Base-by-base conservation (phyloP, 2,113 vertebrate species). In the Symphodus melops region DNA sequence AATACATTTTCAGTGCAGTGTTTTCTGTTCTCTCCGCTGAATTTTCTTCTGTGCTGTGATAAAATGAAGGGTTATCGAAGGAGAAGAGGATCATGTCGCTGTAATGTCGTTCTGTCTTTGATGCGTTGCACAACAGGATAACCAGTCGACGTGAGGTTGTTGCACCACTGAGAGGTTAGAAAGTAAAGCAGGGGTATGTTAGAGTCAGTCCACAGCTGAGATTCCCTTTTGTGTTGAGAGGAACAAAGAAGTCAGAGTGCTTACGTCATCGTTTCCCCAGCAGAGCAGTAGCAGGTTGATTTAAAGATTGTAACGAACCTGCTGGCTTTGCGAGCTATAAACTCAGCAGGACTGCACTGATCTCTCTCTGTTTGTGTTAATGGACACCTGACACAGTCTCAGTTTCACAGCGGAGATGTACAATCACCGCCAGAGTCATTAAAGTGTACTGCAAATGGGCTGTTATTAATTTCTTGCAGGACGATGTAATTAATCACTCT, bases 381-480 rank as follows among this genome's bases (percentile, higher is more conserved):
- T 66, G 63, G 75, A 75, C 68, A 80, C 72, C 82, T 77, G 77
- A 81, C 79, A 63, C 39, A 28, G 52, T 56, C 56, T 77, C 60
- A 7, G 19, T 59, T 59, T 82, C 84, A 70, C 64, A 54, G 51
- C 1, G 60, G 72, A 72, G 58, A 58, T 51, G 82, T 55, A 53
- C 52, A 71, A 20, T 64, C 9, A 44, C 75, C 21, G 66, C 75
- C 86, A 75, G 55, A 64, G 78, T 83, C 77, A 86, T 85, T 81
- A 72, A 69, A 85, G 53, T 81, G 53, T 71, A 62, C 83, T 73
- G 64, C 65, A 83, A 90, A 89, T 87, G 63, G 71, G 64, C 65
- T 69, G 79, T 86, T 81, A 88, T 90, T 87, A 83, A 89, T 89
- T 74, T 83, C 63, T 68, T 55, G 28, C 64, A 68, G 78, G 81